These are phyloP conservation scores for Babyrousa celebensis DNA, from an alignment of 2,797 vertebrate species.

Conservation along the genomic window DNA sequence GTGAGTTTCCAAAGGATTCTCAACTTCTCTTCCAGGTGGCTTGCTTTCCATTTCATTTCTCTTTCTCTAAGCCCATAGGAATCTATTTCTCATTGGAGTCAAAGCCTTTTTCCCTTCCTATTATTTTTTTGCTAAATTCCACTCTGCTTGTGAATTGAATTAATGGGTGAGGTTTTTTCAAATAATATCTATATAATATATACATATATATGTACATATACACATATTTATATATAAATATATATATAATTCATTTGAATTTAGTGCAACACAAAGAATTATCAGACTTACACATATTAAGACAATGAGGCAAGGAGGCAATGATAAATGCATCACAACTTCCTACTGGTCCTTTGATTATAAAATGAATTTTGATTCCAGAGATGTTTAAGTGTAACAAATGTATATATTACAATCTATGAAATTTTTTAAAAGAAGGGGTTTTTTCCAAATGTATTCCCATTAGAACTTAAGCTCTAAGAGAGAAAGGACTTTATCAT, in stretches of 20 bases:
- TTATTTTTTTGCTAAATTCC: not conserved
- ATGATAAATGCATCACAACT: not conserved
- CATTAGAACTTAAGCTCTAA: not conserved
- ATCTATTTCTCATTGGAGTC: not conserved
- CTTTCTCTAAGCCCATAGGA: not conserved
- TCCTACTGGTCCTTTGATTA: not conserved
- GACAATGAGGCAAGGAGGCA: not conserved
- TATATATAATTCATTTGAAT: not conserved
- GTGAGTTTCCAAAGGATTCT: not conserved
- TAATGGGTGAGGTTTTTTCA: not conserved
- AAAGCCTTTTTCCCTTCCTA: not conserved
- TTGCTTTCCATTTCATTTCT: not conserved
- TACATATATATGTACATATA: too few relatives aligned
- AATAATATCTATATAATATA: too few relatives aligned
- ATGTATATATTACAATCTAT: not conserved
- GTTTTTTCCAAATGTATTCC: not conserved
- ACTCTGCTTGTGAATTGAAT: not conserved
- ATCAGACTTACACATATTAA: not conserved
- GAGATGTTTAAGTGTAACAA: not conserved
- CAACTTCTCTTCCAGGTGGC: not conserved
- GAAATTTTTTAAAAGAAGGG: not conserved
- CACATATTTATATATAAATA: too few relatives aligned
- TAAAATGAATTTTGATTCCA: not conserved
- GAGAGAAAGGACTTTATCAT: not conserved
- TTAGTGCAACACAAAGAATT: not conserved